phyloP scores from a whole-genome alignment of 1,140 invertebrate genomes.

The roundworm (Caenorhabditis elegans) region DNA sequence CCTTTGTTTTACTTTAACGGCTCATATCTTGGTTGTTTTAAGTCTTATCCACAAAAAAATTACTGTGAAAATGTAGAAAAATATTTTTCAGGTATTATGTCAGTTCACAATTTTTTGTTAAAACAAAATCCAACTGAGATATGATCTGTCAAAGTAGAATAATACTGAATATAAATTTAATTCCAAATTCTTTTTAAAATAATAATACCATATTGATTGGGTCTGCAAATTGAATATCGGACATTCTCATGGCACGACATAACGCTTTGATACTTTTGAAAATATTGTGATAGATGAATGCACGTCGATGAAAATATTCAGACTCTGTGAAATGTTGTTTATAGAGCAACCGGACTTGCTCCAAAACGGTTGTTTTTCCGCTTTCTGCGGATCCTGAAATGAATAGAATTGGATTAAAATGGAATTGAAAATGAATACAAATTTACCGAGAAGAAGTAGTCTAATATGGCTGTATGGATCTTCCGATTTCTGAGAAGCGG shows the following conservation, averaged over 20 bases:
- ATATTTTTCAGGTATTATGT: no score
- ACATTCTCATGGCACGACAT: neutral
- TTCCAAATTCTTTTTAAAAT: no score
- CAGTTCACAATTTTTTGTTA: no score
- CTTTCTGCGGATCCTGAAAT: constrained; percentile 44
- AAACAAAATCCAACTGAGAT: no score
- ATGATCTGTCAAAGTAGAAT: no score
- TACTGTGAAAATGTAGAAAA: no score
- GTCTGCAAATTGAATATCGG: constrained; percentile 14
- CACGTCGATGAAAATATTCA: constrained; percentile 42
- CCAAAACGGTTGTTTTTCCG: constrained; percentile 44
- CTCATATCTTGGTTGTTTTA: no score
- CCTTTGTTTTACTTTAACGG: no score
- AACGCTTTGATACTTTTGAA: constrained; percentile 30
- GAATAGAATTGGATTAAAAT: neutral
- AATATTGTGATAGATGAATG: constrained; percentile 46
- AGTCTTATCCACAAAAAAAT: no score
- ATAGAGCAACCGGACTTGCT: constrained; percentile 43
- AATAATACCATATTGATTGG: constrained; percentile 39
- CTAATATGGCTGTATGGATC: neutral
- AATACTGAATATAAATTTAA: no score
- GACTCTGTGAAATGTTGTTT: constrained; percentile 42
- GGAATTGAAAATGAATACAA: neutral
- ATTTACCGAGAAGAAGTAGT: constrained; percentile 24
- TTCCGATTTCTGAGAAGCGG: neutral